Base-by-base conservation (phyloP, 2,113 vertebrate species). In the Origma solitaria region DNA sequence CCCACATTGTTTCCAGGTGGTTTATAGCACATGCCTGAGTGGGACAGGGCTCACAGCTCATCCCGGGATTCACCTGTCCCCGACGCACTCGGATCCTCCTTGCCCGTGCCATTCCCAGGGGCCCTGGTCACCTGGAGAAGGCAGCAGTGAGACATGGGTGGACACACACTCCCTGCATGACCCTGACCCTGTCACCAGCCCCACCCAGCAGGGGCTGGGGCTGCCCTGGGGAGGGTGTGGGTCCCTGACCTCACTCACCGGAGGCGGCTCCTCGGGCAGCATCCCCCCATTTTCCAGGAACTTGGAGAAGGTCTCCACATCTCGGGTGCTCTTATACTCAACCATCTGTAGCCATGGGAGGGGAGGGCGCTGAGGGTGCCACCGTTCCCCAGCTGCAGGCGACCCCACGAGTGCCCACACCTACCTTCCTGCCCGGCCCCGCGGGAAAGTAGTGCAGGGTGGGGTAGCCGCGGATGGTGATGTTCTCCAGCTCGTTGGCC, bases 381-480 rank as follows among this genome's bases (percentile, higher is more conserved):
- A 6, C 50, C 0, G 0, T 54, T 3, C 35, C 70, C 35, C 0
- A 1, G 14, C 20, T 35, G 30, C 77, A 22, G 33, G 44, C 69
- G 44, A 9, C 45, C 56, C 80, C 33, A 2, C 0, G 0, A 6
- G 20, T 42, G 20, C 47, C 69, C 51, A 11, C n/a, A 27, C 78
- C 31, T 47, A 99, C 99, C 98, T 99, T 98, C 85, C 97, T 98
- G 21, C 95, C 98, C 0, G 95, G 98, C 20, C 98, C 99, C 0
- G 98, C 98, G 0, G 99, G 99, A 96, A 98, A 99, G 88, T 98
- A 99, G 91, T 98, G 98, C 47, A 99, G 97, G 0, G 98, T 98
- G 37, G 99, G 99, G 92, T 98, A 99, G 44, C 98, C 98, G 0
- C 38, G 40, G 72, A 99, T 82, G 4, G 80, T 40, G 23, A 99